Evolutionary conservation across 2,888 invertebrate genomes (phyloP).

Genomic region (Vannuccia rotundouncinata): DNA sequence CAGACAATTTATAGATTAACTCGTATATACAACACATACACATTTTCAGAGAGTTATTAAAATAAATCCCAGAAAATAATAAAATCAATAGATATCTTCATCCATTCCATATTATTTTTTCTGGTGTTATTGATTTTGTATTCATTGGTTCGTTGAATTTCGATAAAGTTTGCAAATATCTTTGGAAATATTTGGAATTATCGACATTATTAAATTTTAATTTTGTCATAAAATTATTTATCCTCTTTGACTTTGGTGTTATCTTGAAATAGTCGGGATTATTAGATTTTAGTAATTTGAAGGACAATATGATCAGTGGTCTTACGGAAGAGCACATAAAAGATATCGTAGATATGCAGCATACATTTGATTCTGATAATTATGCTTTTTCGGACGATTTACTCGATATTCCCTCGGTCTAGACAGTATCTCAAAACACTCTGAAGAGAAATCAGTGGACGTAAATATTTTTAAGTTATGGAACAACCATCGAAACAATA

Average conservation of each 20-base stretch:
- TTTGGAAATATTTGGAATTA: neutral
- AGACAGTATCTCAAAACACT: neutral
- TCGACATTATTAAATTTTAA: neutral
- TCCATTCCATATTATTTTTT: slow-evolving; percentile 7
- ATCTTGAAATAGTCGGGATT: neutral
- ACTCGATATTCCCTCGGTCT: neutral
- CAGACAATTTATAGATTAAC: neutral
- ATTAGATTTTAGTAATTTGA: neutral
- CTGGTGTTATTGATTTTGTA: too few species aligned
- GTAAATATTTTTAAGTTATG: neutral
- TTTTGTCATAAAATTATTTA: neutral
- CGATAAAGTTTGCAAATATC: too few species aligned
- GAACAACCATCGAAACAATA: neutral
- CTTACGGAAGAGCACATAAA: neutral
- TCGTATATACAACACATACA: slow-evolving; percentile 18
- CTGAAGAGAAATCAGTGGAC: neutral
- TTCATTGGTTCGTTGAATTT: too few species aligned
- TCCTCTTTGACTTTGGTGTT: neutral
- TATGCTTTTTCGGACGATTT: neutral
- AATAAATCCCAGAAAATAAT: slow-evolving; percentile 15
- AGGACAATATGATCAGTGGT: neutral
- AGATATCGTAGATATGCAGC: neutral
- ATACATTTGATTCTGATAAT: neutral
- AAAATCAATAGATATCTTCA: slow-evolving; percentile 15
- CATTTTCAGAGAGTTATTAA: slow-evolving; percentile 5